Conservation (phyloP, 2,888 invertebrate genomes). For the Cheilosia variabilis region DNA sequence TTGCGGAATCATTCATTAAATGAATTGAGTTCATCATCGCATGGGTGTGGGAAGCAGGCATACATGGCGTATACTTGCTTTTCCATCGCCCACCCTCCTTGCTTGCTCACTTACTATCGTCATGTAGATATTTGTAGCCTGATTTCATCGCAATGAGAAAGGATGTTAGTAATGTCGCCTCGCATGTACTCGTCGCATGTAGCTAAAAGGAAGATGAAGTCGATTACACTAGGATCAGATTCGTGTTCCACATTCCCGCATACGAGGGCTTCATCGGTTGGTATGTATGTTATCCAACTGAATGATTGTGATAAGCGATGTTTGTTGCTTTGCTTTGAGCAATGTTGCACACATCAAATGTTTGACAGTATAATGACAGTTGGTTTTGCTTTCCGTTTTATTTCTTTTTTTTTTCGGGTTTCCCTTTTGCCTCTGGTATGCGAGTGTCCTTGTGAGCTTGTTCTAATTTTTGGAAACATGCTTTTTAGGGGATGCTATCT, state of each 20-base stretch:
- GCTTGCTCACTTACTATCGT: constrained; percentile 12
- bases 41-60: constrained; percentile 31
- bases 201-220: constrained; percentile 27
- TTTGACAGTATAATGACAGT: constrained; percentile 60
- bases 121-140: constrained; percentile 71
- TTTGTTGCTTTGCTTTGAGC: constrained; percentile 67
- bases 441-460: constrained; percentile 46
- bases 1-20: constrained; percentile 65
- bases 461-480: constrained; percentile 50
- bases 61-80: constrained; percentile 22
- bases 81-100: constrained; percentile 1
- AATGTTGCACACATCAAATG: constrained; percentile 71
- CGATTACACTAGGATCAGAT: constrained; percentile 68
- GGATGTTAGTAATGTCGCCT: constrained; percentile 60
- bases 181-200: constrained; percentile 41
- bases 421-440: neutral
- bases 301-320: constrained; percentile 69
- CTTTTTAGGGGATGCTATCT: neutral
- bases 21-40: constrained; percentile 71
- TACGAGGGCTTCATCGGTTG: constrained; percentile 19
- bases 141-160: constrained; percentile 59
- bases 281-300: constrained; percentile 21
- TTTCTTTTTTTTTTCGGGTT: neutral
- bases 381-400: constrained; percentile 5
- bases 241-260: constrained; percentile 53